Base-by-base conservation (phyloP, 35 echinoderm and acorn worm genomes). In the Stichopus chloronotus region DNA sequence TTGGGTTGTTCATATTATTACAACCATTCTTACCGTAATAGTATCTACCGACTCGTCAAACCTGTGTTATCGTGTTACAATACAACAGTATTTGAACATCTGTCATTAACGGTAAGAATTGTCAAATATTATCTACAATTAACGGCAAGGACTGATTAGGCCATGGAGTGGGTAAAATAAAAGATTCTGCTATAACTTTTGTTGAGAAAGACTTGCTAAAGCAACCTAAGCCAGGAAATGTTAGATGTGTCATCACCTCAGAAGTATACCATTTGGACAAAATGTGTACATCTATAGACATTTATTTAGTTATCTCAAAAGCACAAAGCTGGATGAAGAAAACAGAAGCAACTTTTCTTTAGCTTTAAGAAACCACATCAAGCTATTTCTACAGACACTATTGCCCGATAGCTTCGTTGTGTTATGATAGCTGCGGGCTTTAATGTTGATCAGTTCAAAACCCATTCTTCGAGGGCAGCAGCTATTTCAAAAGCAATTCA, bases 281-380 rank as follows among this genome's bases (percentile, higher is more conserved):
- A 43, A 87, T 58, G 56, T 93, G 16, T 94, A 86, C 68, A 93
- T 53, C 55, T 57, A 84, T 9, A 84, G 56, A 7, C 56, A 87
- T 78, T 52, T 88, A 59, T 84, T 14, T 24, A 78, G 79, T 43
- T 94, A 94, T 81, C n/a, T 94, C 12, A 55, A 74, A 25, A 25
- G 43, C 30, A 88, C 92, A 57, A 56, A 83, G 80, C 4, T 25
- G 7, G 9, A 8, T 84, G 7, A 14, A n/a, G 81, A 78, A 55
- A 81, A 53, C 89, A 95, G 79, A 58, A 65, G 21, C 83, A 95
- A 56, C 9, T 95, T 7, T 87, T 95, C 16, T 58, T 95, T 16
- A 95, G 94, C 63, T 78, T 53, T 20, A 25, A 57, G 7, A 95
- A 95, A 91, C 89, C 90, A 59, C 59, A 90, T 71, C n/a, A 30